These are phyloP conservation scores for Eurytoma adleriae DNA, from an alignment of 2,888 invertebrate genomes.

Conservation along the genomic window DNA sequence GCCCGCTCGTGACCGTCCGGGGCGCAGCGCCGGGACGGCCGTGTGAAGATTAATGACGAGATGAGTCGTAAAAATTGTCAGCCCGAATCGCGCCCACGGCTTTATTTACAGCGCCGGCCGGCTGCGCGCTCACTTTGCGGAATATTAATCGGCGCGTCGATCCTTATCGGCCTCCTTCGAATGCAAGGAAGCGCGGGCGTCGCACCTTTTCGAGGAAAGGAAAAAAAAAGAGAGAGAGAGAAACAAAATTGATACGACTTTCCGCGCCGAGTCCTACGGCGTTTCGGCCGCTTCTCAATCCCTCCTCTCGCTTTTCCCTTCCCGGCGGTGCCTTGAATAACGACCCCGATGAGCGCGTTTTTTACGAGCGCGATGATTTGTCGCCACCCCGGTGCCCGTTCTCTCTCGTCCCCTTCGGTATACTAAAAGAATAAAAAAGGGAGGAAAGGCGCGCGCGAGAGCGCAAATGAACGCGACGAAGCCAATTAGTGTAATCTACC, in stretches of 20 bases:
- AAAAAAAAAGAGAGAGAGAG: not conserved
- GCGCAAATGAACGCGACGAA: not conserved
- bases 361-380: no score
- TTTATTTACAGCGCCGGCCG: conserved; percentile 47
- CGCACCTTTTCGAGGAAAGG: no score
- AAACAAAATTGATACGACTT: conserved; percentile 2
- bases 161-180: not conserved
- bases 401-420: no score
- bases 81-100: conserved; percentile 43
- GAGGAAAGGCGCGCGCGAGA: not conserved
- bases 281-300: not conserved
- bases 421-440: no score
- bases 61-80: conserved; percentile 55
- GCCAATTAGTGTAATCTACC: conserved; percentile 32
- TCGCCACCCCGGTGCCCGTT: no score
- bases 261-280: not conserved
- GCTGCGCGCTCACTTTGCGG: conserved; percentile 30
- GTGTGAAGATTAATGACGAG: conserved; percentile 52
- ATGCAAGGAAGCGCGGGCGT: conserved; percentile 3
- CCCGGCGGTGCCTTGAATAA: no score
- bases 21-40: not conserved
- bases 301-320: not conserved
- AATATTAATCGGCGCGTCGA: conserved; percentile 48
- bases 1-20: conserved; percentile 16
- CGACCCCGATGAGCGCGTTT: no score